These are phyloP conservation scores for Aldabrachelys gigantea DNA, from an alignment of 2,113 vertebrate genomes.

Conservation along the genomic window DNA sequence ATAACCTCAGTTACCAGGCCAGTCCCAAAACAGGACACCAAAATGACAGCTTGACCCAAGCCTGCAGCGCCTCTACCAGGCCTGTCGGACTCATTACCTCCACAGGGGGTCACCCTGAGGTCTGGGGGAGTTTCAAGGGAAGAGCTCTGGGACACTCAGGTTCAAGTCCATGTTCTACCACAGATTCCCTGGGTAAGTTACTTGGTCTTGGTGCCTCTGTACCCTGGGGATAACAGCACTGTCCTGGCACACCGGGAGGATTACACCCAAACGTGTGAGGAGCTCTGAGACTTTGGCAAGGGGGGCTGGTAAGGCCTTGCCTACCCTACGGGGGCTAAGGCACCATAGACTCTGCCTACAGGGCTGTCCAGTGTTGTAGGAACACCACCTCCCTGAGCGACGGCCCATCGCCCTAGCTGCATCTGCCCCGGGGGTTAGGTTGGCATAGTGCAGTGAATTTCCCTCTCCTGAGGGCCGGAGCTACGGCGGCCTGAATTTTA, in stretches of 20 bases:
- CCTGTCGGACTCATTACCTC: not conserved
- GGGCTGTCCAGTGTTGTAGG: not conserved
- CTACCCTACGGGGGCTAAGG: not conserved
- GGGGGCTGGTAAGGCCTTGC: too few relatives aligned
- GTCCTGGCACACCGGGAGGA: not conserved
- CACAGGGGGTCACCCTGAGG: accelerated
- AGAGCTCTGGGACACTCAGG: not conserved
- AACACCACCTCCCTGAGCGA: accelerated
- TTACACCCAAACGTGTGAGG: not conserved
- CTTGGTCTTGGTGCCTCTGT: accelerated
- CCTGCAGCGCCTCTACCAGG: not conserved
- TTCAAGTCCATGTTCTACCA: accelerated
- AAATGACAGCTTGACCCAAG: not conserved
- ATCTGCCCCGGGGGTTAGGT: not conserved
- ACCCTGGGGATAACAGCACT: accelerated
- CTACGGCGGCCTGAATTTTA: not conserved
- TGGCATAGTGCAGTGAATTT: too few relatives aligned
- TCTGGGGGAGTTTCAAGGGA: not conserved
- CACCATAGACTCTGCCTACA: not conserved
- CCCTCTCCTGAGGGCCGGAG: too few relatives aligned
- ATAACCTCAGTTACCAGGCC: too few relatives aligned
- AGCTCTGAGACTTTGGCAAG: not conserved
- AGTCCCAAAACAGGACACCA: not conserved
- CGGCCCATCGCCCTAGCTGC: not conserved
- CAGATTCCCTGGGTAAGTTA: accelerated